A percentile compares a stretch with the other conserved stretches of the same genome.
Conservation (phyloP, 2,888 invertebrate species). For the Drosophila seclusa region DNA sequence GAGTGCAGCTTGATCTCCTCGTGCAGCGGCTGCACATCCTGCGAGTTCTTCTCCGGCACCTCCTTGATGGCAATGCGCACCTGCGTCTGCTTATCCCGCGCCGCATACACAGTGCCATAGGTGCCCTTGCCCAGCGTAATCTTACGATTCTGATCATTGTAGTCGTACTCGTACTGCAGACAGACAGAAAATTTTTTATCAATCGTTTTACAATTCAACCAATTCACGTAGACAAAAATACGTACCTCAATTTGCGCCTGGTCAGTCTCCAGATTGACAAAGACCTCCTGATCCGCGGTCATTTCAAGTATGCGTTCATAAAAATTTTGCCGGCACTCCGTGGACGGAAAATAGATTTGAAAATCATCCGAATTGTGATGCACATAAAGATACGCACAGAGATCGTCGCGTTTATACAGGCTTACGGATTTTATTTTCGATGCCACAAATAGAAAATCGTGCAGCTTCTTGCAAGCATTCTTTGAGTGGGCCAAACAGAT, state of each 20-base stretch:
- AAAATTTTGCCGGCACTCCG: slow-evolving; percentile 92
- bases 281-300: slow-evolving; percentile 94
- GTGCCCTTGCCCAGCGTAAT: slow-evolving; percentile 97
- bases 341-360: slow-evolving; percentile 98
- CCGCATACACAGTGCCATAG: slow-evolving; percentile 97
- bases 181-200: background rate
- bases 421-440: slow-evolving; percentile 88
- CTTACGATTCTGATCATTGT: slow-evolving; percentile 94
- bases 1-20: slow-evolving; percentile 99
- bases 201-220: background rate
- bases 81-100: slow-evolving; percentile 96
- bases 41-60: slow-evolving; percentile 97
- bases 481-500: slow-evolving; percentile 92
- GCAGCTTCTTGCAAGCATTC: slow-evolving; percentile 92
- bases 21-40: slow-evolving; percentile 98
- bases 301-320: slow-evolving; percentile 94
- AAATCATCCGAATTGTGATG: slow-evolving; percentile 99
- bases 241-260: slow-evolving; percentile 89
- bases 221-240: background rate
- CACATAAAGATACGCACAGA: slow-evolving; percentile 98
- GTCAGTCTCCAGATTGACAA: slow-evolving; percentile 90
- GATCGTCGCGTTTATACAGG: slow-evolving; percentile 97
- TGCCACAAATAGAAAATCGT: slow-evolving; percentile 97
- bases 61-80: slow-evolving; percentile 98
- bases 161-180: slow-evolving; percentile 95